A percentile compares a stretch with the other conserved stretches of the same genome.
These are phyloP conservation scores for Dicrostonyx torquatus DNA, from an alignment of 2,797 vertebrate genomes.

Conservation along the genomic window DNA sequence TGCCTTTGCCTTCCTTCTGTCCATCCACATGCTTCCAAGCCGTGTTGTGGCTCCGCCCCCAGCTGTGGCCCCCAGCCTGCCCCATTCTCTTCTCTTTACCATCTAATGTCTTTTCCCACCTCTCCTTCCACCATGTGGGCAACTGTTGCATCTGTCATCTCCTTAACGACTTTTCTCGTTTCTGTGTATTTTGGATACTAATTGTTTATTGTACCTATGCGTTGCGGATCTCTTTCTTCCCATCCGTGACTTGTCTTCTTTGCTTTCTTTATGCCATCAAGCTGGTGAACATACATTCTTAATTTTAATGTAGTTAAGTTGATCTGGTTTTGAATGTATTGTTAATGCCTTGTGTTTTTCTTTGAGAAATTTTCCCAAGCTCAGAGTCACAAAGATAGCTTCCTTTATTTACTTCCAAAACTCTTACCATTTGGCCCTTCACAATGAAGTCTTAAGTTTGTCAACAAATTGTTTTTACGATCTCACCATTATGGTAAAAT, in stretches of 20 bases:
- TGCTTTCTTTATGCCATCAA: slow-evolving; percentile 5
- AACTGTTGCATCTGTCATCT: not conserved
- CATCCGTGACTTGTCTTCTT: slow-evolving; percentile 35
- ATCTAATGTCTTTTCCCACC: not conserved
- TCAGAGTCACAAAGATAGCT: not conserved
- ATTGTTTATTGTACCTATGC: slow-evolving; percentile 24
- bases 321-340: slow-evolving; percentile 50
- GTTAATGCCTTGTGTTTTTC: slow-evolving; percentile 34
- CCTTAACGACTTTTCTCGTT: slow-evolving; percentile 25
- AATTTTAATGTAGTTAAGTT: slow-evolving; percentile 55
- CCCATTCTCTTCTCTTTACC: not conserved
- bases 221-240: slow-evolving; percentile 43
- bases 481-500: not conserved
- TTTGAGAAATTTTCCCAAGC: slow-evolving; percentile 20
- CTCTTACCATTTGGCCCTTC: slow-evolving; percentile 50
- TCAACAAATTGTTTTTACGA: slow-evolving; percentile 45
- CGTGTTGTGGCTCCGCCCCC: not conserved
- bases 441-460: slow-evolving; percentile 33
- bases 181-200: slow-evolving; percentile 27
- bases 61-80: not conserved
- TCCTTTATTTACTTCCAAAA: slow-evolving; percentile 49
- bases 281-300: slow-evolving; percentile 27
- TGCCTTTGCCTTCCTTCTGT: not conserved
- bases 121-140: not conserved
- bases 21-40: not conserved